Evolutionary conservation across 2,113 vertebrate genomes (phyloP).

Genomic region (Cynocephalus volans): DNA sequence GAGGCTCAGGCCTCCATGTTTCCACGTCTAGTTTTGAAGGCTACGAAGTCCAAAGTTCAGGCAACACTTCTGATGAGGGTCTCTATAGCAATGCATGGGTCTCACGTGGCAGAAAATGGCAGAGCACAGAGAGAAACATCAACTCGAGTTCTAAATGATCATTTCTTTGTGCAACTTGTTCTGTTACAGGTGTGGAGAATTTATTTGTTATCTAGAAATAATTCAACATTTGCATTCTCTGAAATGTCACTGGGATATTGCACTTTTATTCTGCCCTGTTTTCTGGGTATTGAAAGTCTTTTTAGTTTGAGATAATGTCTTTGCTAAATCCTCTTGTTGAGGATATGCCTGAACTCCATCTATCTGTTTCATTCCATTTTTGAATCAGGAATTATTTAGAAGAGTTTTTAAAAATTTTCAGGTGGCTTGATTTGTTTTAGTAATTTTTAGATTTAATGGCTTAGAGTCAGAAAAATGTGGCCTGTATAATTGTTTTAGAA

Average conservation of each 20-base stretch:
- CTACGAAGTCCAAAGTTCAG: too few species aligned
- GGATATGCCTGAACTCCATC: slow-evolving; percentile 73
- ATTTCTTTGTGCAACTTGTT: slow-evolving; percentile 80
- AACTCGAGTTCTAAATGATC: slow-evolving; percentile 77
- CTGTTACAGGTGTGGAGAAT: slow-evolving; percentile 80
- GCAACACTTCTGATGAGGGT: too few species aligned
- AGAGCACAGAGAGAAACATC: too few species aligned
- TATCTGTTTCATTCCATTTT: not conserved
- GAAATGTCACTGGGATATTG: slow-evolving; percentile 69
- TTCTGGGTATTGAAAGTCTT: slow-evolving; percentile 83
- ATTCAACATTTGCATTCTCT: slow-evolving; percentile 75
- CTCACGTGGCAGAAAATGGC: too few species aligned
- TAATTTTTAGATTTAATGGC: not conserved
- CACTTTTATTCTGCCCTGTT: slow-evolving; percentile 74
- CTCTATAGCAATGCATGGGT: too few species aligned
- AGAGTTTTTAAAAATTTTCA: not conserved
- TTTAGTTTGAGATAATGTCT: slow-evolving; percentile 83
- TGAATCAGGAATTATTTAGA: not conserved
- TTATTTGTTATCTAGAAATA: slow-evolving; percentile 85
- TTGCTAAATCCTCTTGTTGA: slow-evolving; percentile 80
- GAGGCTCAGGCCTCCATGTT: too few species aligned
- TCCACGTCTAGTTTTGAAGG: too few species aligned
- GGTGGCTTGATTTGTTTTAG: slow-evolving; percentile 18
- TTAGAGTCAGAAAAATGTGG: not conserved
- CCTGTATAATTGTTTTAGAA: slow-evolving; percentile 10